These are phyloP conservation scores for Lithophane semibrunnea DNA, from an alignment of 2,888 invertebrate species.

Conservation along the genomic window DNA sequence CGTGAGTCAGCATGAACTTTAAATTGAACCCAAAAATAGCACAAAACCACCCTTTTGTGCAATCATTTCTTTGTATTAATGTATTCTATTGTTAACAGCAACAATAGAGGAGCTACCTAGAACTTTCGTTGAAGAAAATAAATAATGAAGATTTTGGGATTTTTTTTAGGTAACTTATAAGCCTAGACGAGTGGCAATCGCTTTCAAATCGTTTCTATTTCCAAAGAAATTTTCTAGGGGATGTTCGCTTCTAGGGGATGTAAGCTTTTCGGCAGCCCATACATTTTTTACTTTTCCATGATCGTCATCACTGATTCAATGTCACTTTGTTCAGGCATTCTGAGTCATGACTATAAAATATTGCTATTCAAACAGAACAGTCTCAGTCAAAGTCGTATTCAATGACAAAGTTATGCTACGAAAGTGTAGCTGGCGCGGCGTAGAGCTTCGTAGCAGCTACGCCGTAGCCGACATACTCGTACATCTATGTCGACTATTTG, in stretches of 20 bases:
- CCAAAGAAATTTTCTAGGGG: neutral
- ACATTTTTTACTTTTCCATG: neutral
- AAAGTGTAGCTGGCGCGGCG: neutral
- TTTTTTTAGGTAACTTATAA: neutral
- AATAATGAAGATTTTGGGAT: neutral
- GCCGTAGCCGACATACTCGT: constrained; percentile 5
- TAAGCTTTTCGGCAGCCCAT: neutral
- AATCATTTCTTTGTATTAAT: constrained; percentile 32
- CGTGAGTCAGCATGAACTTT: constrained; percentile 37
- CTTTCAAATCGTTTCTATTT: neutral
- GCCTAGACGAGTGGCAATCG: neutral
- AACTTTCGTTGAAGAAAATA: constrained; percentile 23
- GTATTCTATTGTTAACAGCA: constrained; percentile 44
- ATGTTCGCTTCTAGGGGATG: too few species aligned
- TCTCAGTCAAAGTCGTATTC: neutral
- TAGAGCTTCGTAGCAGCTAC: constrained; percentile 17
- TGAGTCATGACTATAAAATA: neutral
- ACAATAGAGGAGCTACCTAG: constrained; percentile 47
- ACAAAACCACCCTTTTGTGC: constrained; percentile 18
- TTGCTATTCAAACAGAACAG: neutral
- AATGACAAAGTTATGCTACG: constrained; percentile 9
- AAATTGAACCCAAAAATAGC: constrained; percentile 35
- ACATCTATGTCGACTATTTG: neutral
- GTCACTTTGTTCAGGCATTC: neutral
- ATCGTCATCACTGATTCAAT: neutral